Evolutionary conservation across 2,888 invertebrate genomes (phyloP).

Genomic region (Lithosia quadra): DNA sequence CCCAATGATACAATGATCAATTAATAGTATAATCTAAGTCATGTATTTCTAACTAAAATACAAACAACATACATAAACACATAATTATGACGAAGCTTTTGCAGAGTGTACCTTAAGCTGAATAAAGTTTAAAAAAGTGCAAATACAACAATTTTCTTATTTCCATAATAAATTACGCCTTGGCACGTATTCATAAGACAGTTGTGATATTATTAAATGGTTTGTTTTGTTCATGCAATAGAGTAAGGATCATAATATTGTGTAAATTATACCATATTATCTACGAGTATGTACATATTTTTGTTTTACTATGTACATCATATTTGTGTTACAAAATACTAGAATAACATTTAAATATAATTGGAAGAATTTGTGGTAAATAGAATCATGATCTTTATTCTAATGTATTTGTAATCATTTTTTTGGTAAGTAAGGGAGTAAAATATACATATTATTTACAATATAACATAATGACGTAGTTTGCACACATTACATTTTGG

Average conservation of each 20-base stretch:
- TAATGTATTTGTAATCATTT: not conserved
- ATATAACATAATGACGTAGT: no score
- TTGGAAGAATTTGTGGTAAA: not conserved
- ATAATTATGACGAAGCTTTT: not conserved
- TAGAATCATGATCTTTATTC: not conserved
- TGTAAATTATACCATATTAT: no score
- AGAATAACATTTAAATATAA: no score
- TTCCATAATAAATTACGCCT: not conserved
- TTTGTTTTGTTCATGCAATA: not conserved
- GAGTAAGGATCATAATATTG: not conserved
- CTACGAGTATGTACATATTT: no score
- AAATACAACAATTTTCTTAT: not conserved
- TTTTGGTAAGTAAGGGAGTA: not conserved
- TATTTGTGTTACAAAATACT: no score
- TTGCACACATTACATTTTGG: no score
- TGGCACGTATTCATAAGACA: constrained; percentile 19
- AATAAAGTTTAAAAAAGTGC: not conserved
- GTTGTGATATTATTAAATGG: not conserved
- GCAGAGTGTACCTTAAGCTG: not conserved
- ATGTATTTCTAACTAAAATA: constrained; percentile 24
- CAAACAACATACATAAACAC: constrained; percentile 17
- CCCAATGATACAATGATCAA: no score
- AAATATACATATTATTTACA: not conserved
- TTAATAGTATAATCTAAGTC: not conserved
- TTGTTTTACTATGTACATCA: no score